phyloP scores from a whole-genome alignment of 2,797 vertebrate genomes.

The Lophotriccus pileatus region DNA sequence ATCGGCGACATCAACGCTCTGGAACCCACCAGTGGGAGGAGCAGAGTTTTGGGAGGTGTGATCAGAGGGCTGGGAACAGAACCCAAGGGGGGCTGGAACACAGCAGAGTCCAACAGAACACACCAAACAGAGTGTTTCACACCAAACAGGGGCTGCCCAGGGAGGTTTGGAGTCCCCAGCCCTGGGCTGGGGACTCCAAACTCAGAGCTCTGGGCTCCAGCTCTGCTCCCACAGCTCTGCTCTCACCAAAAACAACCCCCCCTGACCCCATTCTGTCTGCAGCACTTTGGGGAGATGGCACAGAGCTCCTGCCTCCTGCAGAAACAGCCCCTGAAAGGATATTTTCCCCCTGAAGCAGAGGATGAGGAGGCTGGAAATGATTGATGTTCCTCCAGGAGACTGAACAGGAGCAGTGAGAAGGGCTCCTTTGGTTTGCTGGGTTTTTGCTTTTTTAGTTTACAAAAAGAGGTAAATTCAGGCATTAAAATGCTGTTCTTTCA shows the following conservation, averaged over 20 bases:
- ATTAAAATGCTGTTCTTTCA: background rate
- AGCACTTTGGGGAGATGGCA: background rate
- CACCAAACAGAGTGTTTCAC: too few relatives aligned
- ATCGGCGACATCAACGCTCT: fast-evolving
- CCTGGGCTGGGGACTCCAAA: too few relatives aligned
- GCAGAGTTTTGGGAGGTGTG: background rate
- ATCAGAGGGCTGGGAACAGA: background rate
- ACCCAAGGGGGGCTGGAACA: background rate
- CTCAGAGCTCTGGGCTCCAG: too few relatives aligned
- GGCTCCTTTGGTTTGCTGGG: background rate
- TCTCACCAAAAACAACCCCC: background rate
- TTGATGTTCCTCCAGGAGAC: background rate
- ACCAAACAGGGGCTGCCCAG: too few relatives aligned
- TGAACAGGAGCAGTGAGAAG: background rate
- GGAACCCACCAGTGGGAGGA: fast-evolving
- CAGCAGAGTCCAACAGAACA: background rate
- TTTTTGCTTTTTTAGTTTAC: background rate
- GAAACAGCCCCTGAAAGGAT: background rate
- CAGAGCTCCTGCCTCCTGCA: background rate
- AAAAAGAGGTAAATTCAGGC: background rate
- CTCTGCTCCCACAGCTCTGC: background rate
- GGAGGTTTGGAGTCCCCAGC: too few relatives aligned
- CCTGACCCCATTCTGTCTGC: background rate
- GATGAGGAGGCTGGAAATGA: background rate
- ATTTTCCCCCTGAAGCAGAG: background rate